phyloP scores from a whole-genome alignment of 2,113 vertebrate genomes.

The Lichenostomus cassidix region DNA sequence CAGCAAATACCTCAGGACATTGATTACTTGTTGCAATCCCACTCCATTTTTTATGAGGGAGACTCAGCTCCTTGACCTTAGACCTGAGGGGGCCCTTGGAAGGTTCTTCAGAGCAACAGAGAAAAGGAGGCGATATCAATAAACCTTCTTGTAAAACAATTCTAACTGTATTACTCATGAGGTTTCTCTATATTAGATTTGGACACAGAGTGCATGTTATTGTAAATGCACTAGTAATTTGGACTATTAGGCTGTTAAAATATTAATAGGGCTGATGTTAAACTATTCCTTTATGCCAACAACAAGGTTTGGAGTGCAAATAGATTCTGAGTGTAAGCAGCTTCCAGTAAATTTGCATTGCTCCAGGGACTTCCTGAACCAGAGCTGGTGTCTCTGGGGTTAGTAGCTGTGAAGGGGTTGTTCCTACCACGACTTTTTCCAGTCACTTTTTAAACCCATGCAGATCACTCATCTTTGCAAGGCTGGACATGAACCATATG shows the following conservation, averaged over 20 bases:
- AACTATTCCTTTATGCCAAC: not conserved
- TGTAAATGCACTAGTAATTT: not conserved
- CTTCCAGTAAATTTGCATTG: not conserved
- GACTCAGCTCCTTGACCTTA: not conserved
- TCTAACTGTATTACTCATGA: not conserved
- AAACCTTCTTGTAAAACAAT: not conserved
- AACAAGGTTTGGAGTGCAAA: not conserved
- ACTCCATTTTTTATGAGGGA: not conserved
- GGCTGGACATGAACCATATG: not conserved
- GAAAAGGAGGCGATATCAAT: not conserved
- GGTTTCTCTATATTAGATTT: not conserved
- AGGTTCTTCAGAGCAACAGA: not conserved
- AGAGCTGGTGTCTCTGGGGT: not conserved
- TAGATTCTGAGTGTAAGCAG: not conserved
- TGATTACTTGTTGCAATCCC: not conserved
- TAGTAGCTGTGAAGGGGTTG: not conserved
- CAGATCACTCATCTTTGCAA: not conserved
- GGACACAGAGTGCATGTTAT: not conserved
- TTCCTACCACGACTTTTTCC: not conserved
- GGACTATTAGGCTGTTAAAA: not conserved
- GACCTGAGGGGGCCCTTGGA: not conserved
- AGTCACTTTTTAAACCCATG: not conserved
- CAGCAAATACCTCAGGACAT: not conserved
- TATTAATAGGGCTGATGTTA: not conserved
- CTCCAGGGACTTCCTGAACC: not conserved